Conservation (phyloP, 2,888 invertebrate genomes). For the Heliconius charithonia region DNA sequence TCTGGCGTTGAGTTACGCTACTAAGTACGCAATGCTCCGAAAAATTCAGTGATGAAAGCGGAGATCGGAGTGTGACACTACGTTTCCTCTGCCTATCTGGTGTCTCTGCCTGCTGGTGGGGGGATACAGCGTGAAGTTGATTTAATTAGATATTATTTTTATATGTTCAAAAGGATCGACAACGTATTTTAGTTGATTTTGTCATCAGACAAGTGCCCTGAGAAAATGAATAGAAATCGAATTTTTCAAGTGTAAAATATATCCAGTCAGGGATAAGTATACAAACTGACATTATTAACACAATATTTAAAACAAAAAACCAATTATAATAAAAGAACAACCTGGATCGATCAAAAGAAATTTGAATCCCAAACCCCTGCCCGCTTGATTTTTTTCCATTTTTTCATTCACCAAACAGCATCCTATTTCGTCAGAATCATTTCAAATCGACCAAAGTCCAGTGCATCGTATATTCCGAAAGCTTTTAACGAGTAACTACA, state of each 20-base stretch:
- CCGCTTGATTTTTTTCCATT: not conserved
- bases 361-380: not conserved
- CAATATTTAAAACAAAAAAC: too few species aligned
- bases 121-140: too few species aligned
- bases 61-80: too few species aligned
- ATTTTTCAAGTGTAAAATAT: not conserved
- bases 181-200: not conserved
- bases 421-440: slow-evolving; percentile 19
- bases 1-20: too few species aligned
- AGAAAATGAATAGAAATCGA: not conserved
- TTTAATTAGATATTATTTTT: too few species aligned
- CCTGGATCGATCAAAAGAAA: not conserved
- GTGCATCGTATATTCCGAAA: slow-evolving; percentile 16
- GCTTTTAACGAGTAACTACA: slow-evolving; percentile 15
- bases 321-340: not conserved
- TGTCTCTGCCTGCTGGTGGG: too few species aligned
- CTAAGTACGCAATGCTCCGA: too few species aligned
- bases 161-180: not conserved
- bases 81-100: too few species aligned
- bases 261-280: not conserved
- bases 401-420: not conserved
- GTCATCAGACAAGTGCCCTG: not conserved
- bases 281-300: not conserved
- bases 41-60: too few species aligned
- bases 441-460: slow-evolving; percentile 6